Evolutionary conservation across 2,888 invertebrate species (phyloP), one percentile per base, ranked within the genome.

Genomic region (Tuta absoluta): DNA sequence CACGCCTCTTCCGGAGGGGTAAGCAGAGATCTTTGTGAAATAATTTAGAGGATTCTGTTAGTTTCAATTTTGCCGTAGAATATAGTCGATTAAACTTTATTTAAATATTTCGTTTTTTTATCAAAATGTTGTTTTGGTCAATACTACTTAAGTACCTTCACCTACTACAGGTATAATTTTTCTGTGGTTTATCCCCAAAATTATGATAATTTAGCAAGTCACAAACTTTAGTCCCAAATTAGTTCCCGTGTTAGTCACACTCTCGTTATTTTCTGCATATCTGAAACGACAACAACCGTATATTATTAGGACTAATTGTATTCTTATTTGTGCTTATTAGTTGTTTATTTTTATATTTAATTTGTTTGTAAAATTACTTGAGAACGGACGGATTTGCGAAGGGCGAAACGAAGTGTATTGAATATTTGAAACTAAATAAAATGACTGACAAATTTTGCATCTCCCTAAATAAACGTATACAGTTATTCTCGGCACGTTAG

Each of bases 201-300:
- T 12, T 41, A 41, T 41, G 14, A 14, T 41, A 14, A 41, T 41
- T 41, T 14, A 12, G 14, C 41, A 41, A 41, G 41, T 41, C 41
- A 12, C 41, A 28, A 4, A 28, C 28, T 28, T 4, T 28, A 28
- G 3, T 2, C 8, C 33, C 33, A 17, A 45, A 45, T 45, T n/a
- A 45, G 45, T 45, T 17, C 45, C 45, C 17, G 45, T 45, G n/a
- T 45, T 45, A 45, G 45, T 45, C 45, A 45, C 45, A n/a, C 45
- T 45, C 41, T 41, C n/a, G 5, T 45, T 45, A 45, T 33, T 33
- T 33, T 33, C 33, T 33, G 33, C 8, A 33, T 33, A 10, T 33
- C 33, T 33, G 33, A 33, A 33, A 33, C 10, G 10, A 33, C 33
- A 33, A 1, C 4, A 7, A 33, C 33, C 33, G 33, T 33, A 33